Evolutionary conservation across 2,113 vertebrate genomes (phyloP).

Genomic region (Paralichthys olivaceus): DNA sequence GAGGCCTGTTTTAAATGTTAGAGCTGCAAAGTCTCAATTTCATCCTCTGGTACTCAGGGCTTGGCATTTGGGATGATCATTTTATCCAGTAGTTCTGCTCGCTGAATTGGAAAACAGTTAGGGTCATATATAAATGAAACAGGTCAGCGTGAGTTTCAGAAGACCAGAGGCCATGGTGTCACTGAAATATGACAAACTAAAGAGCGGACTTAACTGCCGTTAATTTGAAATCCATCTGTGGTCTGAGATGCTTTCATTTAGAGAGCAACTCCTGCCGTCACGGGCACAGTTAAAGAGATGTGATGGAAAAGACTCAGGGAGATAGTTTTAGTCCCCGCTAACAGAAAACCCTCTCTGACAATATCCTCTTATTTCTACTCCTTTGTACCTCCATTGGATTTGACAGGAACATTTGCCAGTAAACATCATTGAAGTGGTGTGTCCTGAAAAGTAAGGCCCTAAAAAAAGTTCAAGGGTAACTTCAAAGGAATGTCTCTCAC

Average conservation of each 20-base stretch:
- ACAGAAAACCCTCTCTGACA: constrained; percentile 31
- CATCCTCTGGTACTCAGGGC: not conserved
- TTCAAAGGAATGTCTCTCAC: constrained; percentile 45
- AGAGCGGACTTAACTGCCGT: not conserved
- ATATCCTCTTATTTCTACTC: not conserved
- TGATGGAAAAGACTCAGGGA: not conserved
- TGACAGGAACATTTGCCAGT: constrained; percentile 37
- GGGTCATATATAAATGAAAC: constrained; percentile 12
- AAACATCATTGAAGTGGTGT: constrained; percentile 27
- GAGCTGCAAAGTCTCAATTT: not conserved
- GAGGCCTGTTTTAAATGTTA: not conserved
- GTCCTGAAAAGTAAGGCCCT: constrained; percentile 3
- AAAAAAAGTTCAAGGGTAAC: constrained; percentile 37
- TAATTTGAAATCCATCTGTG: not conserved
- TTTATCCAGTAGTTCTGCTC: not conserved
- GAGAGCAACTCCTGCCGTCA: not conserved
- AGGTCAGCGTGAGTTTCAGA: not conserved
- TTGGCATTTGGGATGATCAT: not conserved
- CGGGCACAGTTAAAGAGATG: constrained; percentile 2
- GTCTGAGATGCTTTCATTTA: not conserved
- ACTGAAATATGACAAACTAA: not conserved
- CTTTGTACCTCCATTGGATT: constrained; percentile 30
- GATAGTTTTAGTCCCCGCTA: constrained; percentile 19
- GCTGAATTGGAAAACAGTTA: constrained; percentile 2
- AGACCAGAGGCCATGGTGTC: not conserved